A percentile compares a stretch with the other conserved stretches of the same genome.
Conservation (phyloP, 2,888 invertebrate species). For the Microplitis manilae region DNA sequence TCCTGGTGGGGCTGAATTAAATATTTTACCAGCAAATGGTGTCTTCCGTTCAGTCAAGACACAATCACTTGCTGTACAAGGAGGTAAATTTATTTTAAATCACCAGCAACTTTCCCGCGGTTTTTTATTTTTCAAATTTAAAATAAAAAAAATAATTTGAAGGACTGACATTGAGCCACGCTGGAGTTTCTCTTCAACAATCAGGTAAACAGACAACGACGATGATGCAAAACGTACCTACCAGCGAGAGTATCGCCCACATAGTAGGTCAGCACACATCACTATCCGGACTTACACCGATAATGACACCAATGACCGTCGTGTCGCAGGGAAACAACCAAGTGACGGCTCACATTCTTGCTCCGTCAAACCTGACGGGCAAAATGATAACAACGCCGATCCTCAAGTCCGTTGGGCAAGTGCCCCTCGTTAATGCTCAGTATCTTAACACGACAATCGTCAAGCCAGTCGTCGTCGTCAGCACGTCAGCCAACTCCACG, state of each 20-base stretch:
- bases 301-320: conserved; percentile 74
- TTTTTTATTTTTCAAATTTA: too few species aligned
- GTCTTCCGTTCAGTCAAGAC: conserved; percentile 64
- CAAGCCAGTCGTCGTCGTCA: conserved; percentile 81
- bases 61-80: conserved; percentile 65
- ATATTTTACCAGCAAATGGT: conserved; percentile 70
- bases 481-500: conserved; percentile 69
- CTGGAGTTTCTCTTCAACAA: conserved; percentile 71
- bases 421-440: conserved; percentile 80
- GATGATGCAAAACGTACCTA: conserved; percentile 66
- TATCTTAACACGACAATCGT: conserved; percentile 78
- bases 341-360: conserved; percentile 77
- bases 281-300: conserved; percentile 76
- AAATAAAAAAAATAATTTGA: conserved; percentile 24
- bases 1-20: conserved; percentile 70
- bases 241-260: conserved; percentile 71
- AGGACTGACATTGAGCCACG: conserved; percentile 72
- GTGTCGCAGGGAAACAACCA: conserved; percentile 76
- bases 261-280: conserved; percentile 69
- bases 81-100: conserved; percentile 56
- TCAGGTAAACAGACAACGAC: conserved; percentile 60
- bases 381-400: conserved; percentile 76
- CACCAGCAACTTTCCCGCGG: too few species aligned
- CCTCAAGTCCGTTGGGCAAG: conserved; percentile 75
- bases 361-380: conserved; percentile 77